Evolutionary conservation across 2,888 invertebrate genomes (phyloP).

Genomic region (Cheilosia vernalis): DNA sequence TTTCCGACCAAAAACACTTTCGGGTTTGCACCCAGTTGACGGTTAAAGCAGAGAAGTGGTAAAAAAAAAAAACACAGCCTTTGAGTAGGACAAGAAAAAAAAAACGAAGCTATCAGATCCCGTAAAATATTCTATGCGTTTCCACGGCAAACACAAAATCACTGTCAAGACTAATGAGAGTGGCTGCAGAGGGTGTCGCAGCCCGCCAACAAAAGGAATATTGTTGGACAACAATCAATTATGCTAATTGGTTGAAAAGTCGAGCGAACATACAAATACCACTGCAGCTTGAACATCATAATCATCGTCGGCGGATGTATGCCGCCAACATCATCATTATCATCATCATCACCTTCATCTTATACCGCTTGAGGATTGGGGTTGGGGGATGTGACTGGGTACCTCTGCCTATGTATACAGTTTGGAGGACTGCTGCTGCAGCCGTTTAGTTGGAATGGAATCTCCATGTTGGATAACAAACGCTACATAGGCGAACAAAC

Average conservation of each 20-base stretch:
- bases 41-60: neutral
- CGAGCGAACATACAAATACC: conserved; percentile 41
- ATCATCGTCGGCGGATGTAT: conserved; percentile 58
- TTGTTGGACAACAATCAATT: conserved; percentile 78
- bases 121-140: conserved; percentile 59
- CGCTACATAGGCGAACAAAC: conserved; percentile 60
- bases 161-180: conserved; percentile 77
- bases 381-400: conserved; percentile 28
- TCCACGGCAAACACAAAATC: conserved; percentile 74
- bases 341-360: conserved; percentile 67
- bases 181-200: conserved; percentile 68
- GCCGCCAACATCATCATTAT: conserved; percentile 65
- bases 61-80: conserved; percentile 5
- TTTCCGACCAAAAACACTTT: conserved; percentile 8
- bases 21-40: conserved; percentile 18
- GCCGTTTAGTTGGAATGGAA: conserved; percentile 38
- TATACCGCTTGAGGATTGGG: conserved; percentile 26
- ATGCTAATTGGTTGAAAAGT: conserved; percentile 78
- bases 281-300: conserved; percentile 23
- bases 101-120: conserved; percentile 20
- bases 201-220: conserved; percentile 64
- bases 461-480: conserved; percentile 67
- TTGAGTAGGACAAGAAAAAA: conserved; percentile 11
- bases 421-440: conserved; percentile 36
- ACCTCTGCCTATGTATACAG: conserved; percentile 23